Base-by-base conservation (phyloP, 2,888 invertebrate species). In the Drosophila incognita region DNA sequence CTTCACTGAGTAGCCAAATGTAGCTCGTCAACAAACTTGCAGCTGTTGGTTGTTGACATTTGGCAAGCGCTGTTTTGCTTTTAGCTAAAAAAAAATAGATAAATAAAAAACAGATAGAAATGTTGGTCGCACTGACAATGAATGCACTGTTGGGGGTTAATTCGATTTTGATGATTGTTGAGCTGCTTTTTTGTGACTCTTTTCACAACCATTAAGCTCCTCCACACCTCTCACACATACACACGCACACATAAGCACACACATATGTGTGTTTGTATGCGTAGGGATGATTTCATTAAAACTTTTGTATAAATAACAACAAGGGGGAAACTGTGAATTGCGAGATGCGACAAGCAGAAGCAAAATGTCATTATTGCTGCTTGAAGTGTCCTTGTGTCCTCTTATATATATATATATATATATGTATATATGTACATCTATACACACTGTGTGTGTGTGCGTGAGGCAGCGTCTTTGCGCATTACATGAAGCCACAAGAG, bases 301-400 rank as follows among this genome's bases (percentile, higher is more conserved):
- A 82, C 69, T 82, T 82, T 82, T 82, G 71, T 77, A 69, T 82
- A 82, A 80, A 74, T 72, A 81, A 74, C 77, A 80, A 67, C 64
- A 64, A 64, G 64, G 59, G 63, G 49, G 40, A 24, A 36, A 29
- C 33, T 54, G 51, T 33, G 51, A 64, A 71, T 51, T 59, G 56
- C 27, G 51, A 70, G 65, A 46, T 59, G 58, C 38, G 64, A 58
- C 56, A 64, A 58, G 24, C 63, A 69, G 72, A 38, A 64, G 79
- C 64, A 79, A 68, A 68, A 77, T 82, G 79, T 82, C 82, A 82
- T 81, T 82, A 81, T 74, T 81, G 78, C 80, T 72, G 67, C 82
- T 74, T 82, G 48, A 67, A 78, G 81, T 77, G 74, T 74, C 69
- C 82, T 70, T 74, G 54, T 63, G 63, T 35, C 51, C 51, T 29